phyloP scores from a whole-genome alignment of 2,113 vertebrate species.

The Myodes glareolus region DNA sequence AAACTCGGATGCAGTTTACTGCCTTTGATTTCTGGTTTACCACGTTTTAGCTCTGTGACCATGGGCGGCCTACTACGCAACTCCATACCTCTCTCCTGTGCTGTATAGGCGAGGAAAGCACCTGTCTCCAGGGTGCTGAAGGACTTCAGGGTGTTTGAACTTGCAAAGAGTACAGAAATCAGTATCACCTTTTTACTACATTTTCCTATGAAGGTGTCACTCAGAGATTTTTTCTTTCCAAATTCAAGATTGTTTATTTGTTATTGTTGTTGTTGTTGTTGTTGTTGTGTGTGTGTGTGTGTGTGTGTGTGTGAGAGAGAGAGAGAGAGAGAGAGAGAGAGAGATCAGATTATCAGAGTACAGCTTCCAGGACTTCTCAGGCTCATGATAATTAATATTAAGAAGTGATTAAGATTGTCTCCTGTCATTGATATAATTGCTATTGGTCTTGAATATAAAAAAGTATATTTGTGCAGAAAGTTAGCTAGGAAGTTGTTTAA shows the following conservation, averaged over 20 bases:
- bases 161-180: background rate
- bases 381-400: conserved; percentile 39
- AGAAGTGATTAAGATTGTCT: background rate
- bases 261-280: background rate
- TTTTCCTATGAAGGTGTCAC: conserved; percentile 28
- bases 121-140: background rate
- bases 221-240: background rate
- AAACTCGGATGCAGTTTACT: background rate
- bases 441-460: conserved; percentile 44
- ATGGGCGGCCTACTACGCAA: background rate
- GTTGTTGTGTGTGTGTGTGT: background rate
- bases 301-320: background rate
- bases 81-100: background rate
- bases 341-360: background rate
- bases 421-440: conserved; percentile 6
- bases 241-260: background rate
- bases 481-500: background rate
- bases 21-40: background rate
- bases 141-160: conserved; percentile 36
- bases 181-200: background rate
- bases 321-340: no score
- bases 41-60: background rate
- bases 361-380: background rate
- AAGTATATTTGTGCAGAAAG: conserved; percentile 43
- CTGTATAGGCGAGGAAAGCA: background rate